Evolutionary conservation across 2,113 vertebrate species (phyloP), one percentile per base, ranked within the genome.

Genomic region (Clarias batrachus): DNA sequence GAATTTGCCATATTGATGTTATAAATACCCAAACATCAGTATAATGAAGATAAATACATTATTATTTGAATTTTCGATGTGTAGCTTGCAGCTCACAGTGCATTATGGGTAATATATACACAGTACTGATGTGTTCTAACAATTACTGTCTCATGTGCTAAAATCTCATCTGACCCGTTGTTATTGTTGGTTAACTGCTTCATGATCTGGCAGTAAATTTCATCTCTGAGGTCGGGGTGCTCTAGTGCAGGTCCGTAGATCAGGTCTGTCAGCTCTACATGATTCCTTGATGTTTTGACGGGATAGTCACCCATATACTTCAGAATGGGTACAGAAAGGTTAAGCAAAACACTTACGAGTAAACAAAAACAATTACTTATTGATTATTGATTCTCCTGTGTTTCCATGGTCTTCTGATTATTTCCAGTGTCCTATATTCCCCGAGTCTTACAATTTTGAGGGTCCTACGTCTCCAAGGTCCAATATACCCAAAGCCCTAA

Each of bases 301-400:
- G 98, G 97, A 85, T 99, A 99, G 92, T 99, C 97, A 0, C 97
- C 98, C 96, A 97, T 99, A 86, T 98, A 99, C 94, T 96, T 97
- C 92, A 99, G 93, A 90, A 99, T 97, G 90, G 97, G 97, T 99
- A 65, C 56, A 85, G 27, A 2, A 37, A 21, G 11, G 3, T 93
- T 96, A 92, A 97, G 96, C 94, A 94, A 94, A 86, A 86, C 52
- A 66, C 9, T 27, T 7, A 56, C 37, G 12, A 54, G 48, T n/a
- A 54, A 56, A 48, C 17, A 54, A 4, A 54, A 76, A 54, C 41
- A 33, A 30, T 73, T 37, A 70, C 9, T 33, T 41, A 10, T 33
- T 9, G 19, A 48, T 48, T 48, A 48, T 48, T 48, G 41, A 48
- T 48, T 48, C 41, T 48, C 41, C 41, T 48, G 41, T 48, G 41